These are phyloP conservation scores for Bicyclus anynana DNA, from an alignment of 1,140 invertebrate genomes.

Conservation along the genomic window DNA sequence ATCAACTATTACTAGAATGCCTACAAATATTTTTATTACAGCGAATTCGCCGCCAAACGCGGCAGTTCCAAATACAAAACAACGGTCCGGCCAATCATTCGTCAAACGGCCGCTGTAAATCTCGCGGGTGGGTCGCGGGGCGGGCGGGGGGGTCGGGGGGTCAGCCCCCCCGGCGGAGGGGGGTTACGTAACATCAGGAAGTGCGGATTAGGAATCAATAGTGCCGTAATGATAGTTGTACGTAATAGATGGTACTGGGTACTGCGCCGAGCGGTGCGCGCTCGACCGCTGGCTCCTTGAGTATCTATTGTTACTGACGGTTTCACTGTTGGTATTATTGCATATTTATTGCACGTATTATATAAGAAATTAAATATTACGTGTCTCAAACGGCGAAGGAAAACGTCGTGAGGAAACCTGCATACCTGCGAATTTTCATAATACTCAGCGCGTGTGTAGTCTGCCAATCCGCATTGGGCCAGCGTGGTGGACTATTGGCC, in stretches of 20 bases:
- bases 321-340: too few species aligned
- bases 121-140: constrained; percentile 23
- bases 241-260: constrained; percentile 63
- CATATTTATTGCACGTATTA: too few species aligned
- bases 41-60: neutral
- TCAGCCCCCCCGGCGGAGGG: constrained; percentile 1
- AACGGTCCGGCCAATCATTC: constrained; percentile 59
- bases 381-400: too few species aligned
- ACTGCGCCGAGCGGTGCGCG: constrained; percentile 57
- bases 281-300: constrained; percentile 1
- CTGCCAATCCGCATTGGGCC: too few species aligned
- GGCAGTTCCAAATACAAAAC: constrained; percentile 6
- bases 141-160: constrained; percentile 12
- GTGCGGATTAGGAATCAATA: constrained; percentile 77
- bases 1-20: too few species aligned
- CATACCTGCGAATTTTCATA: too few species aligned
- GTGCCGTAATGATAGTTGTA: constrained; percentile 75
- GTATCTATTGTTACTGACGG: too few species aligned
- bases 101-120: constrained; percentile 65
- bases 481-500: too few species aligned
- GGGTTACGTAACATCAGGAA: constrained; percentile 72
- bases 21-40: neutral
- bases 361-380: too few species aligned
- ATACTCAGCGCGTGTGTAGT: too few species aligned
- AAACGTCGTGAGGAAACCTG: too few species aligned